phyloP scores from a whole-genome alignment of 2,797 vertebrate genomes.

The Coreius guichenoti region DNA sequence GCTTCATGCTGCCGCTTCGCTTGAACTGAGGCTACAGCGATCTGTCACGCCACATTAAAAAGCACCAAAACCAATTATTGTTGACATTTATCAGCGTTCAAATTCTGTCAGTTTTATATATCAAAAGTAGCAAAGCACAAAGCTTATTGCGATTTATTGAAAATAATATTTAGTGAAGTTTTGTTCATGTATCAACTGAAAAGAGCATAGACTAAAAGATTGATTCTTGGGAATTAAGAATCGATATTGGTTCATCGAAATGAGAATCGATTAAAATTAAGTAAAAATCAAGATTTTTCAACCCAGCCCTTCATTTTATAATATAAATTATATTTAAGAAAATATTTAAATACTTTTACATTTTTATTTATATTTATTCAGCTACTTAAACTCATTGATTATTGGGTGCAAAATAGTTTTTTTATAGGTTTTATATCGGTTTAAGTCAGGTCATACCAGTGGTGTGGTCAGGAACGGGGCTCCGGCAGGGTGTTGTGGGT shows the following conservation, averaged over 20 bases:
- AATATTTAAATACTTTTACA: background rate
- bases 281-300: background rate
- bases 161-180: background rate
- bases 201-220: background rate
- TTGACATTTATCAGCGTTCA: no score
- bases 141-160: background rate
- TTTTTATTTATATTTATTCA: background rate
- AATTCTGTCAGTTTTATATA: background rate
- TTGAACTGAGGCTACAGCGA: no score
- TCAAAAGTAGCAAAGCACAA: background rate
- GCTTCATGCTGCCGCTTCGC: no score
- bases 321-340: background rate
- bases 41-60: no score
- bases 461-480: slow-evolving; percentile 85
- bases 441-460: slow-evolving; percentile 69
- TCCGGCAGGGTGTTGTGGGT: slow-evolving; percentile 87
- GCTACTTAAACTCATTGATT: background rate
- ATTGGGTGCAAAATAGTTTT: background rate
- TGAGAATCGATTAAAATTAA: background rate
- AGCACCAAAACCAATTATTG: no score
- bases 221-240: no score
- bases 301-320: background rate
- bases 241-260: background rate
- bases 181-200: background rate
- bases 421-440: background rate